Conservation (phyloP, 1,140 invertebrate species). For the Stegodyphus dumicola region DNA sequence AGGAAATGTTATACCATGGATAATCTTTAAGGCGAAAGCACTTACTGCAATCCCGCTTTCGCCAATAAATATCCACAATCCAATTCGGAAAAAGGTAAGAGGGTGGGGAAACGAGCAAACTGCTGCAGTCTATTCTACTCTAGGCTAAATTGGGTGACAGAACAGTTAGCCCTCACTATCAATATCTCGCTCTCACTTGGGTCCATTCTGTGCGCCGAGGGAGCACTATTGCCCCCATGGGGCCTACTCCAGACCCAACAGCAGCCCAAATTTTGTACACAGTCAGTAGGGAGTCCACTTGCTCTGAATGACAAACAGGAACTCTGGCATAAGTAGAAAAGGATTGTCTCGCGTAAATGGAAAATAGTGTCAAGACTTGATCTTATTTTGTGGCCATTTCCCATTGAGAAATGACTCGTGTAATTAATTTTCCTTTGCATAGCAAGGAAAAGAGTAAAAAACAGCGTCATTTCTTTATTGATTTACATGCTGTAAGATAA, state of each 20-base stretch:
- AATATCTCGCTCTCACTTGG: slow-evolving; percentile 12
- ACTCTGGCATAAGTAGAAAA: background rate
- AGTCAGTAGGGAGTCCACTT: background rate
- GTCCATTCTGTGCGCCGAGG: slow-evolving; percentile 4
- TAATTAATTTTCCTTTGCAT: too few relatives aligned
- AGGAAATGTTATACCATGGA: too few relatives aligned
- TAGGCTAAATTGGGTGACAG: slow-evolving; percentile 7
- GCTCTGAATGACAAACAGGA: slow-evolving; percentile 13
- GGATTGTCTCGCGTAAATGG: background rate
- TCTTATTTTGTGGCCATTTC: too few relatives aligned
- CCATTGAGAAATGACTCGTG: too few relatives aligned
- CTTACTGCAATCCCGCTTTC: background rate
- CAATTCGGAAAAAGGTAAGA: too few relatives aligned
- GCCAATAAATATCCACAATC: background rate
- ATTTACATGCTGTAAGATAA: too few relatives aligned
- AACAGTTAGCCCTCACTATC: background rate
- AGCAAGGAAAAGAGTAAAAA: too few relatives aligned
- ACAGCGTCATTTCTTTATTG: too few relatives aligned
- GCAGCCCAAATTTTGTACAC: background rate
- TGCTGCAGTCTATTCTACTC: background rate
- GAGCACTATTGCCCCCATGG: background rate
- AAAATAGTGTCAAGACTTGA: background rate
- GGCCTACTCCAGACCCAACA: background rate
- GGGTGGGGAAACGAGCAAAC: background rate
- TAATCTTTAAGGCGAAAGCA: background rate